A percentile compares a stretch with the other conserved stretches of the same genome.
These are phyloP conservation scores for Vidua chalybeata DNA, from an alignment of 2,113 vertebrate species.

Conservation along the genomic window DNA sequence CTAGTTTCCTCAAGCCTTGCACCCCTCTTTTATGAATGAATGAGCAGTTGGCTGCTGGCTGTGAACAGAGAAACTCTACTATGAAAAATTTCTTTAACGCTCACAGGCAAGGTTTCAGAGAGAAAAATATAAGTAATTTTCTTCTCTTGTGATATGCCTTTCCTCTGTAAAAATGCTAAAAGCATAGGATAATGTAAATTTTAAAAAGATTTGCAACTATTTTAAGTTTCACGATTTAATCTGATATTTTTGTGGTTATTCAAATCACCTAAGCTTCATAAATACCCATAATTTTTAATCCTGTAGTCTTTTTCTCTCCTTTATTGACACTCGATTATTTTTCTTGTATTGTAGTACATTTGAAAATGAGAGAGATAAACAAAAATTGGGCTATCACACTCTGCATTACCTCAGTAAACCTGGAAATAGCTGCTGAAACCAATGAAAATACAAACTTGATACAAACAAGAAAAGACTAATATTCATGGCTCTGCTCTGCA, in stretches of 20 bases:
- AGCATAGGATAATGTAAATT: background rate
- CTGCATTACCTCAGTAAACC: background rate
- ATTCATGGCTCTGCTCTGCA: background rate
- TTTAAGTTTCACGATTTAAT: background rate
- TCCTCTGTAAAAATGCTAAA: background rate
- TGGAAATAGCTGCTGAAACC: background rate
- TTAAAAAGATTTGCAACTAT: background rate
- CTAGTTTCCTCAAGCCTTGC: background rate
- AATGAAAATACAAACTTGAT: background rate
- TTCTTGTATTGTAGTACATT: background rate
- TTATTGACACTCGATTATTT: background rate
- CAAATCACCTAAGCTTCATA: background rate
- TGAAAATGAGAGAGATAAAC: background rate
- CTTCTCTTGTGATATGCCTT: background rate
- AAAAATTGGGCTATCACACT: background rate
- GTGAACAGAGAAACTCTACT: background rate
- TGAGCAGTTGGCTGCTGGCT: background rate
- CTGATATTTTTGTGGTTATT: background rate
- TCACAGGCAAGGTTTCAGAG: background rate
- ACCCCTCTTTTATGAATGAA: background rate
- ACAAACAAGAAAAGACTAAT: background rate
- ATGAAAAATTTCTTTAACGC: background rate
- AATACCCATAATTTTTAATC: background rate
- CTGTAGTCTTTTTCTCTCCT: background rate
- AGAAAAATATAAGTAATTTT: background rate